Evolutionary conservation across 2,888 invertebrate genomes (phyloP).

Genomic region (Choreutis nemorana): DNA sequence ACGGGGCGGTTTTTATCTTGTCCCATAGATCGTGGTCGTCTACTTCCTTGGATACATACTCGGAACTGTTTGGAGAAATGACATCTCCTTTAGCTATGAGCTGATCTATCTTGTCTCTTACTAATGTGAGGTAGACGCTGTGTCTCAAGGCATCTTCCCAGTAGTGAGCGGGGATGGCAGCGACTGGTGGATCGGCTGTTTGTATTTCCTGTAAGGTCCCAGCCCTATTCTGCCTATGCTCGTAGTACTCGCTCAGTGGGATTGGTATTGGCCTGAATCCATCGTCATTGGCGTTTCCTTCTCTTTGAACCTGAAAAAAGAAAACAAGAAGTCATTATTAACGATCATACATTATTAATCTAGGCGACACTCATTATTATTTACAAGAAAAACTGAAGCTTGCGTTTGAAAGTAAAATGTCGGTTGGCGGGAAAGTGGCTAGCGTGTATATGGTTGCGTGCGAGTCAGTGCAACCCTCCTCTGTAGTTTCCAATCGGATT

Average conservation of each 20-base stretch:
- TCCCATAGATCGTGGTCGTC: constrained; percentile 58
- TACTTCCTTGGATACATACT: constrained; percentile 28
- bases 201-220: constrained; percentile 32
- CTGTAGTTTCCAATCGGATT: constrained; percentile 46
- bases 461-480: constrained; percentile 24
- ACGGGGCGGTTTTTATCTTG: constrained; percentile 52
- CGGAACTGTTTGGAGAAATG: constrained; percentile 26
- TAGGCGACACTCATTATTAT: constrained; percentile 9
- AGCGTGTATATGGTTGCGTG: constrained; percentile 41
- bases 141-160: constrained; percentile 76
- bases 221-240: constrained; percentile 19
- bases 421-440: constrained; percentile 44
- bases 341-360: background rate
- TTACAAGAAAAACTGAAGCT: constrained; percentile 25
- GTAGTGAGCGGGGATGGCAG: constrained; percentile 44
- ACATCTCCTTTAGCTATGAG: constrained; percentile 44
- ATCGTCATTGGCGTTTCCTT: constrained; percentile 28
- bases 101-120: constrained; percentile 62
- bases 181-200: constrained; percentile 22
- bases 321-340: constrained; percentile 12
- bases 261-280: constrained; percentile 53
- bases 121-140: constrained; percentile 71
- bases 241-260: constrained; percentile 41
- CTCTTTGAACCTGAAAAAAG: constrained; percentile 36
- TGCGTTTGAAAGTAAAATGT: constrained; percentile 64